phyloP scores from a whole-genome alignment of 2,113 vertebrate species.

The Epinephelus fuscoguttatus region DNA sequence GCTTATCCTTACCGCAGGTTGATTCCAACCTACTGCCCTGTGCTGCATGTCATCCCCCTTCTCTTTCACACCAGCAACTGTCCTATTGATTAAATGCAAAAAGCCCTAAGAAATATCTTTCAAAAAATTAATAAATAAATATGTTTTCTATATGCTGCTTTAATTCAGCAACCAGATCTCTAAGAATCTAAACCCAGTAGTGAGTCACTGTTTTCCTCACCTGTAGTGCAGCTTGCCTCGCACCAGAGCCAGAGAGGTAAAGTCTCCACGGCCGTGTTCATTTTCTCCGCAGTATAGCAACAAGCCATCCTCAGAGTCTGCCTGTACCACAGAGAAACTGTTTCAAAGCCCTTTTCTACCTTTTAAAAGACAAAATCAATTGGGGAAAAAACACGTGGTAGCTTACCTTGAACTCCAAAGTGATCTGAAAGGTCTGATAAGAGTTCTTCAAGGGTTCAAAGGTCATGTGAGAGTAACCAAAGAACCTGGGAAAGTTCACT shows the following conservation, averaged over 20 bases:
- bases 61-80: no score
- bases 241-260: constrained; percentile 91
- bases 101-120: no score
- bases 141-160: neutral
- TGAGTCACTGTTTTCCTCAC: constrained; percentile 74
- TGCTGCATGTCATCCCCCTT: no score
- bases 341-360: constrained; percentile 1
- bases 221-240: constrained; percentile 91
- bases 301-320: constrained; percentile 92
- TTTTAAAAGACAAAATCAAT: neutral
- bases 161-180: neutral
- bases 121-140: no score
- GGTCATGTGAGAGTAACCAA: constrained; percentile 93
- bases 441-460: constrained; percentile 97
- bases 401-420: constrained; percentile 94
- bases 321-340: constrained; percentile 75
- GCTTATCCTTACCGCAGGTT: no score
- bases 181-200: neutral
- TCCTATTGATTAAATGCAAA: no score
- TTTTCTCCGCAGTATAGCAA: constrained; percentile 96
- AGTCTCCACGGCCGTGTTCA: constrained; percentile 92
- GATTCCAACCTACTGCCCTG: no score
- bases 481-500: constrained; percentile 94
- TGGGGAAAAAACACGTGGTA: neutral
- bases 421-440: constrained; percentile 94